phyloP scores from a whole-genome alignment of 1,140 invertebrate genomes.

The Luehdorfia chinensis region DNA sequence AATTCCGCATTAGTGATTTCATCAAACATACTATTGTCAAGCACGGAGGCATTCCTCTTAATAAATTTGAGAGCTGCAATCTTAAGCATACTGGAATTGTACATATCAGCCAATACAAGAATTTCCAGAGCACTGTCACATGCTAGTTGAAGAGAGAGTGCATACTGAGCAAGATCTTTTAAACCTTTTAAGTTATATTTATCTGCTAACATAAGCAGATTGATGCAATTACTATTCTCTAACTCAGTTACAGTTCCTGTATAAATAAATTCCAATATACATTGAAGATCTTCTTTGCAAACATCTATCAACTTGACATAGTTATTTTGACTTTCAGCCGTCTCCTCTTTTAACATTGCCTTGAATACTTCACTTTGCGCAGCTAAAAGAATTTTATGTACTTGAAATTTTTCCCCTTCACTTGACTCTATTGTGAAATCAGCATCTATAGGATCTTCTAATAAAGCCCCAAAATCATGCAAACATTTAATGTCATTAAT shows the following conservation, averaged over 20 bases:
- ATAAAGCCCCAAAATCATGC: slow-evolving; percentile 47
- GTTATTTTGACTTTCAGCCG: slow-evolving; percentile 55
- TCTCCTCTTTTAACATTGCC: slow-evolving; percentile 67
- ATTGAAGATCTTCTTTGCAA: slow-evolving; percentile 43
- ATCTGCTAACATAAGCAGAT: slow-evolving; percentile 54
- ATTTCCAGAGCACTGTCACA: slow-evolving; percentile 54
- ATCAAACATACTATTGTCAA: slow-evolving; percentile 46
- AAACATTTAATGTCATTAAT: slow-evolving; percentile 30
- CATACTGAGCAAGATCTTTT: slow-evolving; percentile 45
- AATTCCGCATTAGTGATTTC: slow-evolving; percentile 53
- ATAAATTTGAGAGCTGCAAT: slow-evolving; percentile 50
- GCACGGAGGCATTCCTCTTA: slow-evolving; percentile 37
- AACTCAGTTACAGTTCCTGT: slow-evolving; percentile 54
- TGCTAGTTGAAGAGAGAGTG: slow-evolving; percentile 36
- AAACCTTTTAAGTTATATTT: slow-evolving; percentile 51
- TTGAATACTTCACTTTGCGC: slow-evolving; percentile 63
- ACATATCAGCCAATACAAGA: slow-evolving; percentile 50
- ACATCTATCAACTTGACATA: slow-evolving; percentile 59
- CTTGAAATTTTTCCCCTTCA: slow-evolving; percentile 53
- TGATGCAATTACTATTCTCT: slow-evolving; percentile 44
- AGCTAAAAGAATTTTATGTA: slow-evolving; percentile 51
- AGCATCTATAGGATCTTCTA: slow-evolving; percentile 49
- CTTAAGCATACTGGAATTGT: slow-evolving; percentile 51
- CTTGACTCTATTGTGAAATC: slow-evolving; percentile 62
- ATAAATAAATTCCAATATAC: slow-evolving; percentile 57